Evolutionary conservation across 2,113 vertebrate species (phyloP).

Genomic region (Dromaius novaehollandiae): DNA sequence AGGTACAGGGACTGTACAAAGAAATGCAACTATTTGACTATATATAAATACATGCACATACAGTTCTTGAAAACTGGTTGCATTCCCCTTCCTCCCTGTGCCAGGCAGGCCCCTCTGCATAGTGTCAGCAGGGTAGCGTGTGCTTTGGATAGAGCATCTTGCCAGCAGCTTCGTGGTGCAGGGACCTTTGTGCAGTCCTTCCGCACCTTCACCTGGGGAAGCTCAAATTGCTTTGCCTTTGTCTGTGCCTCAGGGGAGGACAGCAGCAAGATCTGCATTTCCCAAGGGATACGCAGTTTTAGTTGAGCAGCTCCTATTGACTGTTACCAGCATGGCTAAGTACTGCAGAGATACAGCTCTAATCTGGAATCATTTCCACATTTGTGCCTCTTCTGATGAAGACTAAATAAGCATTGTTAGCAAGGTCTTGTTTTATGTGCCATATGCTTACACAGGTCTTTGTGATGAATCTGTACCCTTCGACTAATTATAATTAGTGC

Average conservation of each 20-base stretch:
- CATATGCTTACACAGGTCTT: background rate
- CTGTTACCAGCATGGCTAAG: background rate
- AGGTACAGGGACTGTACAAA: background rate
- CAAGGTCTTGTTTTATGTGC: background rate
- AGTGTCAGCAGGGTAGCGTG: background rate
- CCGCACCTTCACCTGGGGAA: background rate
- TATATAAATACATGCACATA: background rate
- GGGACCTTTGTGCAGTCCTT: background rate
- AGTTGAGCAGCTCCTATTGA: background rate
- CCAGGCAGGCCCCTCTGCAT: background rate
- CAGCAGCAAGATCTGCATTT: background rate
- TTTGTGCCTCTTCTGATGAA: background rate
- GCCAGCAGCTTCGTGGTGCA: background rate
- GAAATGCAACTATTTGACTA: background rate
- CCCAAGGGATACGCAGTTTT: background rate
- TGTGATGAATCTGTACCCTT: background rate
- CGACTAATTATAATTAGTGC: background rate
- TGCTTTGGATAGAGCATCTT: background rate
- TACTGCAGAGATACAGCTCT: background rate
- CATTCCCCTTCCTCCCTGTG: background rate
- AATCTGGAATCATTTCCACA: background rate
- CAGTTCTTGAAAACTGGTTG: background rate
- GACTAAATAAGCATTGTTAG: background rate
- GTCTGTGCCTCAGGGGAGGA: background rate
- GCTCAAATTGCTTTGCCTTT: rapidly evolving